Evolutionary conservation across 2,888 invertebrate species (phyloP), one percentile per base, ranked within the genome.

Genomic region (Tachina fera): DNA sequence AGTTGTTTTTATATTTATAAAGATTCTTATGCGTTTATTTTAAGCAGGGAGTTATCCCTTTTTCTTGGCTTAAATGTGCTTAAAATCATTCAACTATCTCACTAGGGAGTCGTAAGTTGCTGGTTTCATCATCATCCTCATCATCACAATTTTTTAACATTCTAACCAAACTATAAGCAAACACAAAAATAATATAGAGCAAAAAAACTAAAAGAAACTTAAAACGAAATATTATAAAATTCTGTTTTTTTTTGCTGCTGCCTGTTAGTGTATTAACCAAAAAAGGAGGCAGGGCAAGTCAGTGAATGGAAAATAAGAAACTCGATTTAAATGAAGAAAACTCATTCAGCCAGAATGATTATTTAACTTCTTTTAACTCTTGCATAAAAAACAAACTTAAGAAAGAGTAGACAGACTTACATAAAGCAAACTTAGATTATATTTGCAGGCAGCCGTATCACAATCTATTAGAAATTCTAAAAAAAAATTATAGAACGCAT

Each of bases 71-170:
- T 16, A 70, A 70, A 67, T 78, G 45, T 74, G 63, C 22, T 60
- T 53, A n/a, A 82, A 85, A 82, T 60, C 61, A 51, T 81, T 85
- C 81, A 77, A 45, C 81, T 85, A 63, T 74, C 68, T 68, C 78
- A 65, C 49, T 51, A 71, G 83, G 75, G 82, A 83, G 83, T 53
- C 70, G 70, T 60, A 85, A 77, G 68, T 63, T 84, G 53, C 56
- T 72, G 65, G 67, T 74, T 74, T 78, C 60, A 53, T 56, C 60
- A 51, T 43, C 22, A 58, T 41, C 70, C 49, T 72, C 47, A 72
- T 53, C 41, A 53, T 22, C n/a, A 60, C 14, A 70, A 39, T 39
- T 60, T 49, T 9, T 31, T 49, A 14, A n/a, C 8, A 16, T 60
- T 71, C 63, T 65, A 53, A 72, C 16, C 13, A 11, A 71, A 39